A percentile compares a stretch with the other conserved stretches of the same genome.
Evolutionary conservation across 2,888 invertebrate species (phyloP).

Genomic region (Synergus itoensis): DNA sequence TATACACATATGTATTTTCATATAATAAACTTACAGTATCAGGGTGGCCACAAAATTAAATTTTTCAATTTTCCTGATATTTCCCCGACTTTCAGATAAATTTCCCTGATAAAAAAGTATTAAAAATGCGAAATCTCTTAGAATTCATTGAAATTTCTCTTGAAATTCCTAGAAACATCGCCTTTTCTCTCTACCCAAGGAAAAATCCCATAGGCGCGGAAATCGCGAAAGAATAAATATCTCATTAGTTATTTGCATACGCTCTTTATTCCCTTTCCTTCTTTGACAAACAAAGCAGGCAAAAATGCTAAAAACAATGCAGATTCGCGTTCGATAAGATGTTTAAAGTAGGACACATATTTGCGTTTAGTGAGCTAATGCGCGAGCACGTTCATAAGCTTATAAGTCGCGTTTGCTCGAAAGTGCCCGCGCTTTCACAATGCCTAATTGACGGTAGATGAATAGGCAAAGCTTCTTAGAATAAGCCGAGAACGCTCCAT

Average conservation of each 20-base stretch:
- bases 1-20: constrained; percentile 16
- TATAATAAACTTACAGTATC: background rate
- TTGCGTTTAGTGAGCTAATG: constrained; percentile 12
- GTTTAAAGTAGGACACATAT: constrained; percentile 23
- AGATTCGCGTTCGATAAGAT: constrained; percentile 22
- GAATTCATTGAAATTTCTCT: too few species aligned
- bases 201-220: background rate
- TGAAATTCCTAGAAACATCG: background rate
- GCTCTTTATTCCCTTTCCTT: constrained; percentile 9
- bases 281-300: constrained; percentile 48
- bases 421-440: constrained; percentile 20
- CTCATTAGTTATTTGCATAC: constrained; percentile 8
- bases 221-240: background rate
- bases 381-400: constrained; percentile 11
- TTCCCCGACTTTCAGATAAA: too few species aligned
- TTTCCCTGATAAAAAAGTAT: too few species aligned
- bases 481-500: constrained; percentile 51
- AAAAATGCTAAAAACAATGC: constrained; percentile 31
- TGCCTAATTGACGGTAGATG: constrained; percentile 19
- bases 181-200: background rate
- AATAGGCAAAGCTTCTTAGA: constrained; percentile 43
- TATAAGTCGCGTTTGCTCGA: constrained; percentile 19
- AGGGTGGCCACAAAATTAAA: too few species aligned
- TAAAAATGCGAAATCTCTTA: too few species aligned
- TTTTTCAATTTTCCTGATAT: too few species aligned